These are phyloP conservation scores for Allacma fusca DNA, from an alignment of 2,888 invertebrate genomes.

Conservation along the genomic window DNA sequence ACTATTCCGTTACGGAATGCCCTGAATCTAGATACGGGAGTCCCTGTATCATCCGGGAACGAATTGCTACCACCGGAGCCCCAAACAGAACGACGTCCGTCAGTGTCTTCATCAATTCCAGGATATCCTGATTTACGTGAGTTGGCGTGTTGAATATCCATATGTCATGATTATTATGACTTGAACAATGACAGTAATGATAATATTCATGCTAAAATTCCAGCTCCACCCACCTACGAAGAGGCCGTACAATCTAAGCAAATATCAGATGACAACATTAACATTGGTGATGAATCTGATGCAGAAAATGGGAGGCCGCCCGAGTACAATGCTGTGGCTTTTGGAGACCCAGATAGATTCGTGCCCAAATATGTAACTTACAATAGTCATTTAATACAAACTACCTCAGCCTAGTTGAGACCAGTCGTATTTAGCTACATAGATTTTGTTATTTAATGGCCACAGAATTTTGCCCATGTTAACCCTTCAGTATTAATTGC, in stretches of 20 bases:
- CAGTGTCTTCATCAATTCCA: conserved; percentile 27
- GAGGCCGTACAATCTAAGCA: conserved; percentile 18
- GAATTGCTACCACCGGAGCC: not conserved
- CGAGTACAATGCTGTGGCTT: conserved; percentile 27
- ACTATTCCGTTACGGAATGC: conserved; percentile 73
- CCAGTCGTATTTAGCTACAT: not conserved
- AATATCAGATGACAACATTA: not conserved
- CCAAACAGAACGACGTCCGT: conserved; percentile 1
- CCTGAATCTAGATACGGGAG: conserved; percentile 51
- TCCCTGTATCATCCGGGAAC: not conserved
- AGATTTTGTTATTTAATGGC: no score
- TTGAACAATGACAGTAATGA: no score
- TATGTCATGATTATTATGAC: no score
- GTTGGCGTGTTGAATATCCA: not conserved
- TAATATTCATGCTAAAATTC: no score
- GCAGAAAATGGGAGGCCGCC: conserved; percentile 5
- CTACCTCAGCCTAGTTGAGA: not conserved
- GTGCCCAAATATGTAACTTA: conserved; percentile 40
- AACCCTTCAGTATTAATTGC: no score
- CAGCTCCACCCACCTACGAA: conserved; percentile 38
- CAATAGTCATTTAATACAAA: not conserved
- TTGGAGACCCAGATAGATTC: not conserved
- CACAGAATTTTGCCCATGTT: no score
- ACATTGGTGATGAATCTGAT: conserved; percentile 7
- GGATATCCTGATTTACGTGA: conserved; percentile 37